Conservation (phyloP, 1,140 invertebrate species). For the Callitettix versicolor region DNA sequence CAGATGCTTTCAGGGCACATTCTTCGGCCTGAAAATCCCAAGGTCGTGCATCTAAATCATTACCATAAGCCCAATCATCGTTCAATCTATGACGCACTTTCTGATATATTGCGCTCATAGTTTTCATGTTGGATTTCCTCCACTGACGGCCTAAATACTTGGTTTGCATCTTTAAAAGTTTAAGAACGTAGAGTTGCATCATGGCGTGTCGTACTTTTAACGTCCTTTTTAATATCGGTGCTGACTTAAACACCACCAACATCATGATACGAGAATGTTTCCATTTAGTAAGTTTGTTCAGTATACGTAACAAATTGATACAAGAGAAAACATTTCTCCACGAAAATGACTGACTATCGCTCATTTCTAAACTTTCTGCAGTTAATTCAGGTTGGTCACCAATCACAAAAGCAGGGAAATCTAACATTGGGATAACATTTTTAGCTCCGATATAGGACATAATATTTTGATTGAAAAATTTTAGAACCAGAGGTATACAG, state of each 20-base stretch:
- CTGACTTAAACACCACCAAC: conserved; percentile 98
- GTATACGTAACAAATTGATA: conserved; percentile 90
- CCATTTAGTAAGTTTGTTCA: conserved; percentile 99
- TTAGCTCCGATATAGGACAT: conserved; percentile 89
- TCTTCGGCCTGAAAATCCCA: conserved; percentile 99
- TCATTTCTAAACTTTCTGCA: conserved; percentile 84
- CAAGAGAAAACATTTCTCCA: conserved; percentile 98
- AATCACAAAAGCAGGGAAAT: conserved; percentile 93
- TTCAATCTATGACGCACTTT: conserved; percentile 91
- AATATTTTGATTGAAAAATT: conserved; percentile 99
- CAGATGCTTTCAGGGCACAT: conserved; percentile 81
- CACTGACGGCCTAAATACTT: conserved; percentile 98
- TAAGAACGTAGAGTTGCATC: conserved; percentile 97
- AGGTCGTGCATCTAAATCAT: conserved; percentile 92
- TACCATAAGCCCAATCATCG: conserved; percentile 99
- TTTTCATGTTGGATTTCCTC: conserved; percentile 99
- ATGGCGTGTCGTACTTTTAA: conserved; percentile 92
- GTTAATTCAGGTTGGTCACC: conserved; percentile 92
- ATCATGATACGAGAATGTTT: conserved; percentile 99
- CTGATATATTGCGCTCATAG: conserved; percentile 96
- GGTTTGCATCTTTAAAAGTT: conserved; percentile 98
- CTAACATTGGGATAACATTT: conserved; percentile 87
- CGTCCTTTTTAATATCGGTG: conserved; percentile 93
- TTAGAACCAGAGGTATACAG: conserved; percentile 95
- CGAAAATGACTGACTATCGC: conserved; percentile 76